Conservation (phyloP, 1,140 invertebrate species). For the Thaumetopoea pityocampa region DNA sequence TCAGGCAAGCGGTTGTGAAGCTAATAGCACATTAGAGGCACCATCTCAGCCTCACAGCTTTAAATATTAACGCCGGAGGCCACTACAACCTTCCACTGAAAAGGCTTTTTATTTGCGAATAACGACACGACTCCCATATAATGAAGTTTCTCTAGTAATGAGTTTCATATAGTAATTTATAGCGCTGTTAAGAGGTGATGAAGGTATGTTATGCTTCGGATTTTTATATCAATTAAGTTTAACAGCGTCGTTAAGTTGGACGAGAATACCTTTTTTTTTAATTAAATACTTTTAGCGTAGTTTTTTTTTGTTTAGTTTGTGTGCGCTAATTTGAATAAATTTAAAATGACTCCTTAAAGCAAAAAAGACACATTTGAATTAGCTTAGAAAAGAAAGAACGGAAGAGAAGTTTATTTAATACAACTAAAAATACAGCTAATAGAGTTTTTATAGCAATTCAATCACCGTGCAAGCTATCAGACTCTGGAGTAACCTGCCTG, state of each 20-base stretch:
- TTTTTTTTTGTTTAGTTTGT: too few relatives aligned
- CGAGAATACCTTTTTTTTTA: constrained; percentile 1
- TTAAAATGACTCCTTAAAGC: too few relatives aligned
- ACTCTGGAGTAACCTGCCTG: too few relatives aligned
- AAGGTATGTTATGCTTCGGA: constrained; percentile 4
- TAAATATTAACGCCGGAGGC: constrained; percentile 47
- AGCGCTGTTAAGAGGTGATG: constrained; percentile 13
- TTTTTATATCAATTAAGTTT: constrained; percentile 12
- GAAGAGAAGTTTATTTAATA: too few relatives aligned
- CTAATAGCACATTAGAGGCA: constrained; percentile 52
- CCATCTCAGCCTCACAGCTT: constrained; percentile 39
- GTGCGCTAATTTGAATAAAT: too few relatives aligned
- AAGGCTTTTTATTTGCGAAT: constrained; percentile 54
- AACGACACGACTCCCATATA: constrained; percentile 42
- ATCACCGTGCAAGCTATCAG: too few relatives aligned
- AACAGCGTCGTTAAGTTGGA: constrained; percentile 9
- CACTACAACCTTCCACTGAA: constrained; percentile 26
- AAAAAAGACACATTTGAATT: too few relatives aligned
- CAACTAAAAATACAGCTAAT: too few relatives aligned
- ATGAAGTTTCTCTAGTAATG: constrained; percentile 48
- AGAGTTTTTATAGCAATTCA: too few relatives aligned
- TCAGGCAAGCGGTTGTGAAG: constrained; percentile 33
- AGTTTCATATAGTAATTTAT: constrained; percentile 41
- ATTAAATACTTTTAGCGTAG: background rate
- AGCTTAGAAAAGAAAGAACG: too few relatives aligned